Base-by-base conservation (phyloP, 1,140 invertebrate species). In the Ditylenchus dipsaci region DNA sequence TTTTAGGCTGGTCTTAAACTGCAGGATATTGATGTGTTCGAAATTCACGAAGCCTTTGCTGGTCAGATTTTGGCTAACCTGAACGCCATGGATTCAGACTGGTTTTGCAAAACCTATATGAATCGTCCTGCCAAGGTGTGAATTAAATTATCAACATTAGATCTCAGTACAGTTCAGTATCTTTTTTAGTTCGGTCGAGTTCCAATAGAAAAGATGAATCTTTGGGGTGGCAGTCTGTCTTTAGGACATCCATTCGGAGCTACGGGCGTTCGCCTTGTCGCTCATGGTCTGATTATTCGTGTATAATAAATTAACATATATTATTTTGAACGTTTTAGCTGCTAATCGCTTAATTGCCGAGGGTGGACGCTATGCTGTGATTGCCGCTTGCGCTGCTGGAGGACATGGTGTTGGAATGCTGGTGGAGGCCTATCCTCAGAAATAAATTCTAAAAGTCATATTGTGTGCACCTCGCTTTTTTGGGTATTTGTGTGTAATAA, bases 191-290 rank as follows among this genome's bases (percentile, higher is more conserved):
- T 93, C 53, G 95, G 95, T 23, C 83, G 88, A 7, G 90, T 93
- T 0, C 90, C 92, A 78, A 77, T 97, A 76, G 89, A 88, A 45
- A 98, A 98, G 84, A 91, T 95, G 85, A 99, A 99, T 84, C 86
- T 86, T 3, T 98, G 95, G 95, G 96, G 96, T 69, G 96, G 96
- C 47, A 97, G 93, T 0, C 86, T 99, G 1, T 96, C 93, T 8
- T 90, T 99, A 77, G 96, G 96, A 58, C 96, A 99, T 88, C 96
- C 96, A 17, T 99, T 99, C 85, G 96, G 93, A 43, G 96, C 96
- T 47, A 99, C 96, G 59, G 96, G 90, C 79, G 85, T 90, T 13
- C 85, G 91, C 27, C 85, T 92, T 49, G 88, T 89, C 1, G 88
- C 90, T 77, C 91, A 91, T 83, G 88, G 33, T 38, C 11, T 3